A percentile compares a stretch with the other conserved stretches of the same genome.
These are phyloP conservation scores for Aproaerema taeniolella DNA, from an alignment of 2,888 invertebrate species.

Conservation along the genomic window DNA sequence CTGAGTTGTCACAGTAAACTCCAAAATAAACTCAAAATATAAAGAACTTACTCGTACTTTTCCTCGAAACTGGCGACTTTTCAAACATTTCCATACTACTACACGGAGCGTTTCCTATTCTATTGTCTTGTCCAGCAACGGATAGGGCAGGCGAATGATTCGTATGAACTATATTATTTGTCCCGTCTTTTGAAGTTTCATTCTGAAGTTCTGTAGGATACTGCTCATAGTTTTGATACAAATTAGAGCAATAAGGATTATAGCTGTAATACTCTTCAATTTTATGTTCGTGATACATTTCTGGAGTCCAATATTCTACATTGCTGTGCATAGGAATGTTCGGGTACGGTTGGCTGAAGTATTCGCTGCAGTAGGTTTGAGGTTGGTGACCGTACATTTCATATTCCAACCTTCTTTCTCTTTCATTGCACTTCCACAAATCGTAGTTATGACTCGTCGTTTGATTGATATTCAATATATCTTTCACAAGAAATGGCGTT, in stretches of 20 bases:
- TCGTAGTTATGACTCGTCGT: slow-evolving; percentile 51
- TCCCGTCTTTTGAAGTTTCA: too few relatives aligned
- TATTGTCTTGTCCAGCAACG: background rate
- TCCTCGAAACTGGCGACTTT: slow-evolving; percentile 37
- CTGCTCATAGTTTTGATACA: slow-evolving; percentile 51
- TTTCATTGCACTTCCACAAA: slow-evolving; percentile 48
- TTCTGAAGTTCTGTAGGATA: slow-evolving; percentile 4
- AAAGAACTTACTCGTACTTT: slow-evolving; percentile 49
- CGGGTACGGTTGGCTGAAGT: slow-evolving; percentile 48
- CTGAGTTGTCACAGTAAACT: too few relatives aligned
- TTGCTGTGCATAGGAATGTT: slow-evolving; percentile 49
- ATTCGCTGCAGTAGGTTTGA: slow-evolving; percentile 50
- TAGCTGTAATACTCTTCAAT: slow-evolving; percentile 60
- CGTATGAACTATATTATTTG: background rate
- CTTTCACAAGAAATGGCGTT: slow-evolving; percentile 67
- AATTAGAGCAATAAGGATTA: slow-evolving; percentile 55
- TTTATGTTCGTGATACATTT: slow-evolving; percentile 52
- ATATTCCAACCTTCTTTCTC: slow-evolving; percentile 46
- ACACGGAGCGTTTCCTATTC: background rate
- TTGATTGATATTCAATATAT: slow-evolving; percentile 59
- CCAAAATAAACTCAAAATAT: background rate
- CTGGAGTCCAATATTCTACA: slow-evolving; percentile 57
- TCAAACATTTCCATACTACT: slow-evolving; percentile 24
- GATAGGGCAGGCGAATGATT: background rate
- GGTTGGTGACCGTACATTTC: slow-evolving; percentile 44